Base-by-base conservation (phyloP, 2,888 invertebrate genomes). In the Drosophila neutralis region DNA sequence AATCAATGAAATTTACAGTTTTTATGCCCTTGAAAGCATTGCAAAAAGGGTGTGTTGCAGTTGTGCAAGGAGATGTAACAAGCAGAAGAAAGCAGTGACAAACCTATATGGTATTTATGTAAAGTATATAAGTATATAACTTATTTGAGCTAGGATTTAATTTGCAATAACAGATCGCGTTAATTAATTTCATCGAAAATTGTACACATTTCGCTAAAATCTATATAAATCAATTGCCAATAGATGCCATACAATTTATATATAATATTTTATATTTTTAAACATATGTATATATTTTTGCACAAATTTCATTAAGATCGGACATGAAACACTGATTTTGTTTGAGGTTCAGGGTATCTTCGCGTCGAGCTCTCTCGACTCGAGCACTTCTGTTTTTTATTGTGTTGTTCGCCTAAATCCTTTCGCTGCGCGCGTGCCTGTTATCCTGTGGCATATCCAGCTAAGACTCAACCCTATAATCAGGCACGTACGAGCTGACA, bases 401-500 rank as follows among this genome's bases (percentile, higher is more conserved):
- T 58, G 64, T 45, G 35, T 45, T 42, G 24, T 58, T 51, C 53
- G 51, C 24, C 42, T 57, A 58, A 90, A 89, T 89, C 89, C 90
- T 88, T 89, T 89, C 72, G 79, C 56, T 82, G 76, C 78, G 76
- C 89, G 83, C 86, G 87, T 89, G 86, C 83, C 78, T 66, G 73
- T 76, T 71, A 67, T 72, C 69, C 73, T 69, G 29, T 3, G 61
- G 53, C 33, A 45, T 45, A 45, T 45, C 8, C 45, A 45, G 45
- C 45, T 45, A 24, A 65, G 61, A 63, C 79, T 82, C 91, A 91
- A 91, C 91, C 91, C 91, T 85, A 85, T 75, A 90, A 91, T 91
- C 89, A 91, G 65, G 62, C 73, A 83, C 83, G 88, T 90, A 89
- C 90, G 87, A 91, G 83, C 83, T 90, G 87, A 78, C 86, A 82